phyloP scores from a whole-genome alignment of 2,888 invertebrate genomes.

The Drosophila mimetica region DNA sequence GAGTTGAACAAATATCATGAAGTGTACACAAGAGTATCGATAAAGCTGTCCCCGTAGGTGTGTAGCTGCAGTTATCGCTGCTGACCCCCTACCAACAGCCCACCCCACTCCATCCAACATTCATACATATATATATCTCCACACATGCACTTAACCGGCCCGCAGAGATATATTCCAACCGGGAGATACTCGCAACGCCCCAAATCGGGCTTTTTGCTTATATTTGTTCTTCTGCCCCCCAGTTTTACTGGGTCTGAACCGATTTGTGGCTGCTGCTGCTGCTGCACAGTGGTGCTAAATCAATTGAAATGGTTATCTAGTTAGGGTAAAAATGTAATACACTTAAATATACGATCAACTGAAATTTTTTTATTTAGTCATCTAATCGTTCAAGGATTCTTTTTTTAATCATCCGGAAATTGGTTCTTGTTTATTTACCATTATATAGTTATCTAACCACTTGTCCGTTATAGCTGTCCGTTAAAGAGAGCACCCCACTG shows the following conservation, averaged over 20 bases:
- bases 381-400: too few species aligned
- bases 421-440: not conserved
- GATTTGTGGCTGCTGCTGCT: slow-evolving; percentile 40
- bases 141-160: slow-evolving; percentile 10
- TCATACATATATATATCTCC: slow-evolving; percentile 13
- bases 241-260: slow-evolving; percentile 22
- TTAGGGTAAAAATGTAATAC: too few species aligned
- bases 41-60: slow-evolving; percentile 52
- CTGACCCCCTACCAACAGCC: too few species aligned
- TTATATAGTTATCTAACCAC: not conserved
- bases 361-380: too few species aligned
- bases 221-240: slow-evolving; percentile 48
- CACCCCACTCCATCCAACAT: slow-evolving; percentile 11
- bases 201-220: slow-evolving; percentile 62
- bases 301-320: not conserved
- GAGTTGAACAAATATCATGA: slow-evolving; percentile 75
- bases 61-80: slow-evolving; percentile 63
- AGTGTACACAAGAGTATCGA: slow-evolving; percentile 70
- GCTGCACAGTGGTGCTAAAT: slow-evolving; percentile 32
- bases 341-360: too few species aligned
- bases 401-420: too few species aligned
- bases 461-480: not conserved
- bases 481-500: not conserved
- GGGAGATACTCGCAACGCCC: slow-evolving; percentile 42
- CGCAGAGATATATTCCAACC: slow-evolving; percentile 42